phyloP scores from a whole-genome alignment of 2,113 vertebrate species.

The Datnioides undecimradiatus region DNA sequence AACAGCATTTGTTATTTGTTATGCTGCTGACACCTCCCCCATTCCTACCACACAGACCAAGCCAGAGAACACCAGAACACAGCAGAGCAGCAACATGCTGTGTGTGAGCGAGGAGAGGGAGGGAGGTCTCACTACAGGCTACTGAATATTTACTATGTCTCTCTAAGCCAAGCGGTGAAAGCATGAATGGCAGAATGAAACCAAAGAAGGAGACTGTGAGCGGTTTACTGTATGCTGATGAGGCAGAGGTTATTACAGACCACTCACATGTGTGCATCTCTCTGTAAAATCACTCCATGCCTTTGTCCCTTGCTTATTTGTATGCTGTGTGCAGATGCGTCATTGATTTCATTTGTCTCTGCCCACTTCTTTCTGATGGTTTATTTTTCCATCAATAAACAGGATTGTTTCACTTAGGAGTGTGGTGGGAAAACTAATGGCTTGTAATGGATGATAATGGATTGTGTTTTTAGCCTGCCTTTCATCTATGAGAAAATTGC shows the following conservation, averaged over 20 bases:
- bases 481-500: slow-evolving; percentile 68
- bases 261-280: background rate
- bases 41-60: slow-evolving; percentile 47
- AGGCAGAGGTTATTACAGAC: background rate
- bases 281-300: background rate
- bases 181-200: slow-evolving; percentile 41
- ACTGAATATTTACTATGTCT: slow-evolving; percentile 57
- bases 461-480: slow-evolving; percentile 70
- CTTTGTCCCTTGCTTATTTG: slow-evolving; percentile 19
- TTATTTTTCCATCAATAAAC: slow-evolving; percentile 75
- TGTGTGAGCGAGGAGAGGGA: slow-evolving; percentile 1
- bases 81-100: slow-evolving; percentile 60
- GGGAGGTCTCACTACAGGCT: slow-evolving; percentile 13
- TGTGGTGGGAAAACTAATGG: slow-evolving; percentile 72
- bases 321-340: slow-evolving; percentile 28
- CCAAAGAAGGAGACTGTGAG: background rate
- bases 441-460: slow-evolving; percentile 79
- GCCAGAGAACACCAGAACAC: slow-evolving; percentile 79
- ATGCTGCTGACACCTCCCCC: slow-evolving; percentile 64
- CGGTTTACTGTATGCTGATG: background rate
- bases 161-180: slow-evolving; percentile 33
- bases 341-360: slow-evolving; percentile 61
- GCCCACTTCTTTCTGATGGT: slow-evolving; percentile 46
- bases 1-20: slow-evolving; percentile 75
- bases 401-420: slow-evolving; percentile 74